Percentiles rank a stretch among this genome's conserved stretches.
Evolutionary conservation across 2,797 vertebrate species (phyloP).

Genomic region (Molothrus ater): DNA sequence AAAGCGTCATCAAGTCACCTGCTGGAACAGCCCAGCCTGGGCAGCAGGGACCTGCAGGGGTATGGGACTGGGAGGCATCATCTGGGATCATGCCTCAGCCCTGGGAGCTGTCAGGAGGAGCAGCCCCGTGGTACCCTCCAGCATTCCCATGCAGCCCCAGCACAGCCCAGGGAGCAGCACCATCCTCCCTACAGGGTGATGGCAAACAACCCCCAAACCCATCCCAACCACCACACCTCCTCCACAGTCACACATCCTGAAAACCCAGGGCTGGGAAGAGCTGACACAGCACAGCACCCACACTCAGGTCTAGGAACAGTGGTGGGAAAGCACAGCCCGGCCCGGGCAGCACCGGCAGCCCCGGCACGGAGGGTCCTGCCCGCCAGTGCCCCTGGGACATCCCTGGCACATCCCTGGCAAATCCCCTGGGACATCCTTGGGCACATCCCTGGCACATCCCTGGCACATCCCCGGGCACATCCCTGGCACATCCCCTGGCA

Average conservation of each 20-base stretch:
- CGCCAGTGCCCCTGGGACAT: too few relatives aligned
- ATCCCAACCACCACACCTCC: rapidly evolving
- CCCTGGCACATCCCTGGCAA: too few relatives aligned
- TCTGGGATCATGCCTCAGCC: not conserved
- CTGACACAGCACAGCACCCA: not conserved
- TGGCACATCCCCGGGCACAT: too few relatives aligned
- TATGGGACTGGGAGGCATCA: not conserved
- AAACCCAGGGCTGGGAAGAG: rapidly evolving
- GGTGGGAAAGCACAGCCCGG: not conserved
- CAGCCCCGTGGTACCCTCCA: not conserved
- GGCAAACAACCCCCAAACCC: not conserved
- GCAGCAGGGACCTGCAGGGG: not conserved
- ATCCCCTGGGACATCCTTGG: too few relatives aligned
- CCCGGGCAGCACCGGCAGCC: not conserved
- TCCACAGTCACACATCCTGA: not conserved
- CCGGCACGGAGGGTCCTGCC: not conserved
- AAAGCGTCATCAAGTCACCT: not conserved
- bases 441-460: too few relatives aligned
- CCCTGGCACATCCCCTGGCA: too few relatives aligned
- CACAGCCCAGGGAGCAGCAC: not conserved
- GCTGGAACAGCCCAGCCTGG: not conserved
- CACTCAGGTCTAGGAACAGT: too few relatives aligned
- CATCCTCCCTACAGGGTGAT: rapidly evolving
- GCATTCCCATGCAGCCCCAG: not conserved
- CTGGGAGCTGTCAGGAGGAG: not conserved